phyloP scores from a whole-genome alignment of 2,797 vertebrate species.

The Artibeus lituratus region DNA sequence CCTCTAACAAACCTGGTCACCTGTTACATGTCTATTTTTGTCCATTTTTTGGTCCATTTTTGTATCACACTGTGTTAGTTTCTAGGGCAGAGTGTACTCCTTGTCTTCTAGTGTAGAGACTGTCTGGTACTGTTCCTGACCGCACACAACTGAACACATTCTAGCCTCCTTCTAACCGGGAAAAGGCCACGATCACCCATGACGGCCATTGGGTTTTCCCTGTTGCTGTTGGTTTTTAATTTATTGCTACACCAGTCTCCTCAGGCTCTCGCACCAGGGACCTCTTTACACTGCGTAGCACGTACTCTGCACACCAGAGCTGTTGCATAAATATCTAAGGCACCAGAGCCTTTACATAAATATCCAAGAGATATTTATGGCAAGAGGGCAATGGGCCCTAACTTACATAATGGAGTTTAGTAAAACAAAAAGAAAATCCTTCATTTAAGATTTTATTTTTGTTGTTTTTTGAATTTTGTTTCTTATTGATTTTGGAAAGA shows the following conservation, averaged over 20 bases:
- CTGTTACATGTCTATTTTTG: background rate
- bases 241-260: background rate
- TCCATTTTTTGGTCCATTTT: background rate
- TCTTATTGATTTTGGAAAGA: background rate
- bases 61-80: background rate
- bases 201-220: background rate
- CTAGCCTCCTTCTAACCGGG: background rate
- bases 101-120: background rate
- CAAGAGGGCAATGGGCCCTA: background rate
- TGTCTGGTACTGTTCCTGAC: background rate
- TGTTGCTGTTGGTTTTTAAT: background rate
- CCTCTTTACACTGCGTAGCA: background rate
- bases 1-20: background rate
- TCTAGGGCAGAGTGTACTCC: background rate
- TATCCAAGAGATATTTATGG: background rate
- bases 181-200: background rate
- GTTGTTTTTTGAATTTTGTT: background rate
- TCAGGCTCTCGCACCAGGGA: background rate
- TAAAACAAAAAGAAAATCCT: background rate
- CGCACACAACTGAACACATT: background rate
- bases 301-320: background rate
- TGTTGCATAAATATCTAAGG: background rate
- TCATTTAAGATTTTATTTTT: background rate
- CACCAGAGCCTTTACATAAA: background rate
- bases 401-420: background rate